Base-by-base conservation (phyloP, 2,113 vertebrate species). In the Heteronetta atricapilla region DNA sequence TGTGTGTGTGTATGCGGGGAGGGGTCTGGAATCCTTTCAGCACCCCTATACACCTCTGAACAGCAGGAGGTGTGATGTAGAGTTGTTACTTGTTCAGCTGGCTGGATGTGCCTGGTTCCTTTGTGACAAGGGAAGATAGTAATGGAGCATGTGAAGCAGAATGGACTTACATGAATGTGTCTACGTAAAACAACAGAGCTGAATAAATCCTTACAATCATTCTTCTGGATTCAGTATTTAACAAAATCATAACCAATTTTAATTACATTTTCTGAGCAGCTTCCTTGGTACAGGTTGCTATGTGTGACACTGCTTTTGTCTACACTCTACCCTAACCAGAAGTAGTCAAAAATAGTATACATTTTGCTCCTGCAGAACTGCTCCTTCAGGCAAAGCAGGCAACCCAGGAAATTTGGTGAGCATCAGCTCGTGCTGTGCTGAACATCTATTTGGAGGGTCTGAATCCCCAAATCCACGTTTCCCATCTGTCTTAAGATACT, bases 391-490 rank as follows among this genome's bases (percentile, higher is more conserved):
- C 31, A 80, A 81, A 67, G 40, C 36, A 80, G 50, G 73, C 4
- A 76, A 34, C 4, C 6, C 16, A 58, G n/a, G 21, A 87, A 87
- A 76, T 46, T 31, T 38, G 23, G 31, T 50, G 58, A 62, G 29
- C 18, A 62, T 46, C 46, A 82, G 1, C 2, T 33, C 53, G 17
- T 66, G 33, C 44, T 36, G n/a, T 0, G 17, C 21, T 70, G 74
- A 94, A 76, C 31, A 67, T 36, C 48, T 73, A 38, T 50, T 8
- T 40, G 25, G 33, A 82, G 11, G 16, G 25, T 50, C 48, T 82
- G 13, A 53, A 3, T 5, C 3, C 15, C 17, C 13, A 48, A 2
- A 66, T 53, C 16, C 1, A 0, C 0, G 5, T 31, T 67, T 80
- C 31, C 25, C 20, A 21, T 70, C 50, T 72, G 42, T 79, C 42